These are phyloP conservation scores for Hemicentrotus pulcherrimus DNA, from an alignment of 35 echinoderm and acorn worm genomes.

Conservation along the genomic window DNA sequence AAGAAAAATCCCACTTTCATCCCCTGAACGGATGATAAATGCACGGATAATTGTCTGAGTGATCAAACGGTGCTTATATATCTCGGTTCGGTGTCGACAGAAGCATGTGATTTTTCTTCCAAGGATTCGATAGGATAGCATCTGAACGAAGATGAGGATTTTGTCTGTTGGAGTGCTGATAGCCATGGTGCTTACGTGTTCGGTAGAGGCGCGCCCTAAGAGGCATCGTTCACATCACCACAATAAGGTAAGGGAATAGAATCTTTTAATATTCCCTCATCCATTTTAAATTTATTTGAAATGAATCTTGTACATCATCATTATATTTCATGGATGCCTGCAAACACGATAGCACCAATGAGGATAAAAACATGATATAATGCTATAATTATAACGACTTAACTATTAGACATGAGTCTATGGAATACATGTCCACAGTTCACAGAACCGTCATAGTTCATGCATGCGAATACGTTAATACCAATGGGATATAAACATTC, in stretches of 20 bases:
- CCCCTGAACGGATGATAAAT: neutral
- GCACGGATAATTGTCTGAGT: neutral
- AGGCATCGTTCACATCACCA: neutral
- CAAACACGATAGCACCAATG: too few species aligned
- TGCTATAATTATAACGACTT: too few species aligned
- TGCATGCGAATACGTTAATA: too few species aligned
- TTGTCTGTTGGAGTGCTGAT: slow-evolving; percentile 1
- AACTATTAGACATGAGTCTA: too few species aligned
- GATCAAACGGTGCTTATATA: neutral
- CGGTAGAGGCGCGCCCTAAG: neutral
- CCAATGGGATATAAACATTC: too few species aligned
- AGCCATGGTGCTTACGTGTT: neutral
- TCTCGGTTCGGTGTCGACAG: neutral
- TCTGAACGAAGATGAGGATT: neutral
- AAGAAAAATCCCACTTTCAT: neutral
- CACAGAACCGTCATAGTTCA: too few species aligned
- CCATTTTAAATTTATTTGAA: too few species aligned
- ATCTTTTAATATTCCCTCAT: neutral
- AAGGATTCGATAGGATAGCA: neutral
- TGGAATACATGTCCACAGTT: too few species aligned
- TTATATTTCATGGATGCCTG: too few species aligned
- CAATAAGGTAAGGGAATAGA: neutral
- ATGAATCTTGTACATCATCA: too few species aligned
- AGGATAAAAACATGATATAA: too few species aligned
- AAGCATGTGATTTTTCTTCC: neutral